Evolutionary conservation across 1,140 invertebrate genomes (phyloP).

Genomic region (Drosophila sproati): DNA sequence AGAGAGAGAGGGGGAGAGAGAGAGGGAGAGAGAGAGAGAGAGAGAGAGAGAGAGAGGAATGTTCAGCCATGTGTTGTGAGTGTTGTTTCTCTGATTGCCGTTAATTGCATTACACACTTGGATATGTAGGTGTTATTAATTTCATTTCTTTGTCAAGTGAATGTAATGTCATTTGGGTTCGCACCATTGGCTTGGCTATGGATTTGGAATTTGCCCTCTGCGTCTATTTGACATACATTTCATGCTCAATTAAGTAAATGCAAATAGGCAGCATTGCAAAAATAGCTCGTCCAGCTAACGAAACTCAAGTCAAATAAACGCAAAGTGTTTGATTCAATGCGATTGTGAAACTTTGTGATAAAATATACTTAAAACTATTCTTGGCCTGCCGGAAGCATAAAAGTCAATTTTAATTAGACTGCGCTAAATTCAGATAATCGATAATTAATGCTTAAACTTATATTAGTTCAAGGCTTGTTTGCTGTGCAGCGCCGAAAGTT

Average conservation of each 20-base stretch:
- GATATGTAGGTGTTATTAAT: conserved; percentile 45
- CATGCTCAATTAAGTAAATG: conserved; percentile 42
- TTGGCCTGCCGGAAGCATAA: background rate
- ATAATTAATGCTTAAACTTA: background rate
- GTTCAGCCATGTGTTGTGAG: conserved; percentile 3
- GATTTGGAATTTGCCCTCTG: background rate
- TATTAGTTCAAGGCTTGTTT: background rate
- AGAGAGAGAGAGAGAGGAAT: background rate
- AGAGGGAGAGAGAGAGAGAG: background rate
- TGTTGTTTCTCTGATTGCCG: conserved; percentile 42
- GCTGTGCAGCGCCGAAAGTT: background rate
- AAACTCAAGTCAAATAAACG: conserved; percentile 30
- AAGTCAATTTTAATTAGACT: conserved; percentile 10
- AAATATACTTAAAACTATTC: conserved; percentile 5
- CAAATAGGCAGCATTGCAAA: conserved; percentile 22
- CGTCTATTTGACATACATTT: conserved; percentile 36
- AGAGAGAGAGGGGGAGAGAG: background rate
- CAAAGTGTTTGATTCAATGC: conserved; percentile 9
- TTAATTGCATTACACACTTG: conserved; percentile 51
- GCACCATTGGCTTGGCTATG: background rate
- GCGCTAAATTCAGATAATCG: background rate
- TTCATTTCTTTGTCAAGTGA: conserved; percentile 42
- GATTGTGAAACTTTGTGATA: background rate
- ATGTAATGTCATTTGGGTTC: conserved; percentile 26
- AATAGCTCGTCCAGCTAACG: conserved; percentile 3